Evolutionary conservation across 2,113 vertebrate genomes (phyloP).

Genomic region (Eira barbara): DNA sequence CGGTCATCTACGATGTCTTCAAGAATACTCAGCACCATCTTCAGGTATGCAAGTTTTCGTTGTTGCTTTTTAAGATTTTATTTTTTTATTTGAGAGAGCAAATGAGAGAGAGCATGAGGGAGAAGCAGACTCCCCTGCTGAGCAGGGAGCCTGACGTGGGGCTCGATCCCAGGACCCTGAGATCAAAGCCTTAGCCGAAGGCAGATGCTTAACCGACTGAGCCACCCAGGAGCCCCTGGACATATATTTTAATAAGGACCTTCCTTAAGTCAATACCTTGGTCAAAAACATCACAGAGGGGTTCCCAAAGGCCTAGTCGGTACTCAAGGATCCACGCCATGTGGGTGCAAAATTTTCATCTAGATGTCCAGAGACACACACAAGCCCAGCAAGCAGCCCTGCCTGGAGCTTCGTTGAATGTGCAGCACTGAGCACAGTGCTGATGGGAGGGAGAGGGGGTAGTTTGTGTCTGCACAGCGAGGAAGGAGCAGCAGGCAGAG

Average conservation of each 20-base stretch:
- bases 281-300: neutral
- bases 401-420: neutral
- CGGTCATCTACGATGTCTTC: conserved; percentile 86
- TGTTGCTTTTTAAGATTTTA: neutral
- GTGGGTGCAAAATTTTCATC: neutral
- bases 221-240: too few species aligned
- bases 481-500: neutral
- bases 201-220: neutral
- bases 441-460: too few species aligned
- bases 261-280: neutral
- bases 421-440: neutral
- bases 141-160: neutral
- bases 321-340: neutral
- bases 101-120: neutral
- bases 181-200: neutral
- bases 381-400: neutral
- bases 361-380: neutral
- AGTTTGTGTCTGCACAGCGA: neutral
- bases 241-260: neutral
- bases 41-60: conserved; percentile 81
- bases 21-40: conserved; percentile 86
- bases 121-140: neutral
- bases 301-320: neutral
- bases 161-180: neutral
- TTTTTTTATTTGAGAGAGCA: neutral